These are phyloP conservation scores for Meloe dianella DNA, from an alignment of 2,888 invertebrate genomes.

Conservation along the genomic window DNA sequence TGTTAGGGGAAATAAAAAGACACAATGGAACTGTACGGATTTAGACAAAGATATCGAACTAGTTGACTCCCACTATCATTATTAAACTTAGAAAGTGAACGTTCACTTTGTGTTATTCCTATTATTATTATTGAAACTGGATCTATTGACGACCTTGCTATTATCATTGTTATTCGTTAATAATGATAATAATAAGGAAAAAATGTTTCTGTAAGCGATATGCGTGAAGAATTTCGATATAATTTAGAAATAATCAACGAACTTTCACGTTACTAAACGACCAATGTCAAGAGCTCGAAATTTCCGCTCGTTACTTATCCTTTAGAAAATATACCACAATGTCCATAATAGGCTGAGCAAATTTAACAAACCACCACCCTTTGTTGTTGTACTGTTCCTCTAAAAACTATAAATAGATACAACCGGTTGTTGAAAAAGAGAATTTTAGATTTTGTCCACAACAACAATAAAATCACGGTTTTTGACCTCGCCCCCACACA, in stretches of 20 bases:
- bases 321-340: neutral
- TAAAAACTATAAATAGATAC: conserved; percentile 2
- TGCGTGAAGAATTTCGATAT: neutral
- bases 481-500: conserved; percentile 13
- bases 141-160: conserved; percentile 49
- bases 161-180: neutral
- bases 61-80: conserved; percentile 20
- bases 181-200: neutral
- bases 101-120: conserved; percentile 37
- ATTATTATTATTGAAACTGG: conserved; percentile 43
- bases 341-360: neutral
- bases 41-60: conserved; percentile 12
- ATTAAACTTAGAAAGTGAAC: conserved; percentile 48
- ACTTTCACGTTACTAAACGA: neutral
- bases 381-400: neutral
- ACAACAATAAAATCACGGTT: conserved; percentile 1
- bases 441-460: neutral
- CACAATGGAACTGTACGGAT: neutral
- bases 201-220: neutral
- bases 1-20: neutral
- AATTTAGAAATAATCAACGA: neutral
- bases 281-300: neutral
- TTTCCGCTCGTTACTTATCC: neutral
- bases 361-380: neutral
- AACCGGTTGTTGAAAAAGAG: neutral